Conservation (phyloP, 1,140 invertebrate species). For the Leguminivora glycinivorella region DNA sequence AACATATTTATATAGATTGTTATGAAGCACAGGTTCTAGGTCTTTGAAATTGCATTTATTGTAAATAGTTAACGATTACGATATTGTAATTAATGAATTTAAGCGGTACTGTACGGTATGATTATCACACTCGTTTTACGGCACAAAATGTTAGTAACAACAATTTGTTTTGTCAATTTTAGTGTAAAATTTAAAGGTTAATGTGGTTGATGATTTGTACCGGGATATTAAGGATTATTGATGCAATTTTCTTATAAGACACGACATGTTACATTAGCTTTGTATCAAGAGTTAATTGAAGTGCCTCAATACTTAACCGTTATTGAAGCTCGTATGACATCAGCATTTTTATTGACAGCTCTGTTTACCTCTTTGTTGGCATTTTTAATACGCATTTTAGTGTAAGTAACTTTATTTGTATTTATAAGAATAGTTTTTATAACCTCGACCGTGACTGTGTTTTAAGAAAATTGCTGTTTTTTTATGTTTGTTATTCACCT, state of each 20-base stretch:
- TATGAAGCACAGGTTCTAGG: conserved; percentile 76
- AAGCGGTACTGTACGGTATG: conserved; percentile 69
- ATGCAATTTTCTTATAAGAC: conserved; percentile 27
- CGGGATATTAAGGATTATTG: conserved; percentile 22
- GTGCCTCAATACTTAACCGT: conserved; percentile 16
- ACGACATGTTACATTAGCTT: conserved; percentile 27
- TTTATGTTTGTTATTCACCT: conserved; percentile 30
- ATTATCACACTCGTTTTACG: conserved; percentile 74
- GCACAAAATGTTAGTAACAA: conserved; percentile 74
- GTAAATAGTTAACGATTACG: conserved; percentile 66
- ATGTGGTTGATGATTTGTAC: conserved; percentile 59
- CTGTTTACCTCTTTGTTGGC: conserved; percentile 9
- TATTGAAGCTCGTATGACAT: conserved; percentile 20
- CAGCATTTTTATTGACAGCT: conserved; percentile 4
- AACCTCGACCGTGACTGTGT: conserved; percentile 20
- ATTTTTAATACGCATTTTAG: conserved; percentile 20
- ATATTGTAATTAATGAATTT: conserved; percentile 47
- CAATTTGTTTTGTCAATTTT: conserved; percentile 77
- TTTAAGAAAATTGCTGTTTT: conserved; percentile 32
- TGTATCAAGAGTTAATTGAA: conserved; percentile 14
- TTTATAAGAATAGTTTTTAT: conserved; percentile 28
- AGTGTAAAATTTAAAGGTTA: conserved; percentile 60
- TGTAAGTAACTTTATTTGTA: conserved; percentile 22
- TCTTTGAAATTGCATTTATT: conserved; percentile 75
- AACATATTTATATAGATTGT: conserved; percentile 77